These are phyloP conservation scores for Eueremaeus valkanovi DNA, from an alignment of 2,888 invertebrate genomes.

Conservation along the genomic window DNA sequence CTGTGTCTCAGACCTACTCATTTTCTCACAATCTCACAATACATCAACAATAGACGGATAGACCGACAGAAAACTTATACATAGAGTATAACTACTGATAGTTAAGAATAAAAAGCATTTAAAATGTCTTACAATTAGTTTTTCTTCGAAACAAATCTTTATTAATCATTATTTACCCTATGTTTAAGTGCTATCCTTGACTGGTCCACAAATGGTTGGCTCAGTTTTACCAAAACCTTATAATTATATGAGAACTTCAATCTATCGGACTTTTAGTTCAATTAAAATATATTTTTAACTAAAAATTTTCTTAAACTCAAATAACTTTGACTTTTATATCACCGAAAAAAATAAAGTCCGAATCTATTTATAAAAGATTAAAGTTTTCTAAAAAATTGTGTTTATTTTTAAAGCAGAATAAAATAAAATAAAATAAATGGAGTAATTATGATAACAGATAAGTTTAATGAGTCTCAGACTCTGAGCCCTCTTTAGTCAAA, in stretches of 20 bases:
- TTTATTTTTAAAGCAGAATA: not conserved
- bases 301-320: too few relatives aligned
- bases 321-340: not conserved
- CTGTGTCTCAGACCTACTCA: slow-evolving; percentile 22
- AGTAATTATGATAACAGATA: not conserved
- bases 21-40: slow-evolving; percentile 1
- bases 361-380: too few relatives aligned
- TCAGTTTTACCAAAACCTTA: not conserved
- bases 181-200: slow-evolving; percentile 22
- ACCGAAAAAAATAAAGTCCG: too few relatives aligned
- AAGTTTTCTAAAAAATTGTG: too few relatives aligned
- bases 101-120: slow-evolving; percentile 5
- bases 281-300: too few relatives aligned
- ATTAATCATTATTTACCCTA: slow-evolving; percentile 34
- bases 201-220: not conserved
- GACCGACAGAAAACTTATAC: not conserved
- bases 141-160: slow-evolving; percentile 12
- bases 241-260: too few relatives aligned
- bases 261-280: too few relatives aligned
- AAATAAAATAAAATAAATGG: not conserved
- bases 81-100: not conserved
- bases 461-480: not conserved
- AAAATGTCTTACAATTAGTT: slow-evolving; percentile 1
- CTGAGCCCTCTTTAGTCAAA: not conserved
- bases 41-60: slow-evolving; percentile 12